Evolutionary conservation across 2,888 invertebrate species (phyloP).

Genomic region (Chrysotoxum bicinctum): DNA sequence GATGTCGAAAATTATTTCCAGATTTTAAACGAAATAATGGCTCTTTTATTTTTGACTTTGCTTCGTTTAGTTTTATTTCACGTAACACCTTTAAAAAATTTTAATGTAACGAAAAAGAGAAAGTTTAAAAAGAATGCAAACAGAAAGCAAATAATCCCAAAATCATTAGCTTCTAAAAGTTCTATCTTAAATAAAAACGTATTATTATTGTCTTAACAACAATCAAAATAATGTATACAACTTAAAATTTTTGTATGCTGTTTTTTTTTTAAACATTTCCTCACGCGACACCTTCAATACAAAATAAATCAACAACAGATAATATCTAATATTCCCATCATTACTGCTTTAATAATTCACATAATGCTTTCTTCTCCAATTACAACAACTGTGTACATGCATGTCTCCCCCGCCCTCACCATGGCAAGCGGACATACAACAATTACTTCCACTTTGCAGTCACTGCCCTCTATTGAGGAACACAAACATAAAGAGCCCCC

Average conservation of each 20-base stretch:
- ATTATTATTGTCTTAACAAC: too few species aligned
- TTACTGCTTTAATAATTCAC: neutral
- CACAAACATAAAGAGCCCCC: conserved; percentile 30
- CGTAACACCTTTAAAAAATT: too few species aligned
- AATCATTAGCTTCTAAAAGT: neutral
- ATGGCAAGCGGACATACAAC: conserved; percentile 26
- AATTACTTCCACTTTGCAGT: conserved; percentile 66
- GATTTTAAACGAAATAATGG: too few species aligned
- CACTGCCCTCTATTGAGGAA: conserved; percentile 64
- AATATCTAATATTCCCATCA: conserved; percentile 24
- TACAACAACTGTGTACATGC: conserved; percentile 17
- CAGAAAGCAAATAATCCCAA: neutral
- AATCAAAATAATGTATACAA: neutral
- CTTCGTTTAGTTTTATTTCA: too few species aligned
- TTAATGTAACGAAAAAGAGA: neutral
- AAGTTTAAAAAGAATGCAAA: neutral
- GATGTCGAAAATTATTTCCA: too few species aligned
- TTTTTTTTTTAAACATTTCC: neutral
- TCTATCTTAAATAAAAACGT: neutral
- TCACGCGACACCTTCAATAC: neutral
- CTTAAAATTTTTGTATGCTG: too few species aligned
- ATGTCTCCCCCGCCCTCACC: neutral
- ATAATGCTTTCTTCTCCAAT: conserved; percentile 39
- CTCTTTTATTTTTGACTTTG: too few species aligned
- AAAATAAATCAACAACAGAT: conserved; percentile 3